A percentile compares a stretch with the other conserved stretches of the same genome.
Conservation (phyloP, 1,140 invertebrate genomes). For the Zaprionus inermis region DNA sequence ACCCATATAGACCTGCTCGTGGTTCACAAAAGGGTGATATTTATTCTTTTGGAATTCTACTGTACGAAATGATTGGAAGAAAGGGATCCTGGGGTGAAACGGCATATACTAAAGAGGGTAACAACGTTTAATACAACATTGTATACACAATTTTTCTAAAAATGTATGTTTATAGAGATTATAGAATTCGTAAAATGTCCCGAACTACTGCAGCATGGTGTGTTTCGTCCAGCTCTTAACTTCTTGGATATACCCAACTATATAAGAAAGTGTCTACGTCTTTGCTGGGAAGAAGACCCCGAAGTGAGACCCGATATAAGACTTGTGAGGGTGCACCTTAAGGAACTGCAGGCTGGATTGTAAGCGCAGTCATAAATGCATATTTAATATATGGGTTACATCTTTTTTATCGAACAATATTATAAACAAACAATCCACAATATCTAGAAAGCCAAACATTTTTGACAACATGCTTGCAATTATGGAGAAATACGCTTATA, state of each 20-base stretch:
- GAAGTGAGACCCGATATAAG: conserved; percentile 94
- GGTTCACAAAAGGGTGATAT: conserved; percentile 94
- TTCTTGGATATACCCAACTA: conserved; percentile 96
- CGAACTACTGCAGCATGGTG: conserved; percentile 89
- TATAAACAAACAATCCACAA: too few species aligned
- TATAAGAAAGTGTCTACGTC: conserved; percentile 93
- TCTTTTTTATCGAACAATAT: neutral
- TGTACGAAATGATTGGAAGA: conserved; percentile 95
- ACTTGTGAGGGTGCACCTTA: conserved; percentile 88
- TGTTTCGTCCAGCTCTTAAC: conserved; percentile 92
- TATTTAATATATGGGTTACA: neutral
- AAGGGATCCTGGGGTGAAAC: conserved; percentile 92
- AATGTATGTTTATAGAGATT: conserved; percentile 87
- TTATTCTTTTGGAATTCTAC: conserved; percentile 95
- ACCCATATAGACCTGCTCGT: conserved; percentile 86
- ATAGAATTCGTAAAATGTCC: conserved; percentile 95
- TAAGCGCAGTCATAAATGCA: conserved; percentile 79
- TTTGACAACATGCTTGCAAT: conserved; percentile 98
- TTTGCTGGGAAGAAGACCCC: conserved; percentile 92
- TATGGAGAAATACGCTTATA: conserved; percentile 97
- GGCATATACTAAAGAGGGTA: conserved; percentile 86
- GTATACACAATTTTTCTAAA: neutral
- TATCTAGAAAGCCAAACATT: conserved; percentile 93
- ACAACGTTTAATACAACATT: conserved; percentile 17
- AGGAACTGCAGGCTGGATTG: conserved; percentile 91